phyloP scores from a whole-genome alignment of 2,888 invertebrate genomes.

The Bombylius discolor region DNA sequence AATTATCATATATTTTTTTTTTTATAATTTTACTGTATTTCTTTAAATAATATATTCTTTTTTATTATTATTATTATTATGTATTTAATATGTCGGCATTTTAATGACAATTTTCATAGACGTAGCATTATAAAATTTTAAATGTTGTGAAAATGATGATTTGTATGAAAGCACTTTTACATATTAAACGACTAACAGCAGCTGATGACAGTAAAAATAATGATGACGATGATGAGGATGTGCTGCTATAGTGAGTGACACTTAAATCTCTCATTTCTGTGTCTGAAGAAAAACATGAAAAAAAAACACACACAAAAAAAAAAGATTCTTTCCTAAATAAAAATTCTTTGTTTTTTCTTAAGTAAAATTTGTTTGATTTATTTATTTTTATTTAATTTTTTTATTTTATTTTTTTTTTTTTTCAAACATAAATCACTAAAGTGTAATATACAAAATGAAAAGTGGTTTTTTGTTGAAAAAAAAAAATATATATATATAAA shows the following conservation, averaged over 20 bases:
- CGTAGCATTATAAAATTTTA: constrained; percentile 2
- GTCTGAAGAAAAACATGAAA: constrained; percentile 1
- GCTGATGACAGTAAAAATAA: constrained; percentile 1
- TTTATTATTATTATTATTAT: no score
- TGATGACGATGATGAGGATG: constrained; percentile 5
- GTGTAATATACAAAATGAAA: no score
- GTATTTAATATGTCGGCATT: no score
- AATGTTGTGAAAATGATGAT: constrained; percentile 1
- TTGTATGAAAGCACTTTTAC: constrained; percentile 3
- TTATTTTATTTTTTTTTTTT: no score
- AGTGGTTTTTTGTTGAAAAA: no score
- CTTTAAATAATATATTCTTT: no score
- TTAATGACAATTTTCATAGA: no score
- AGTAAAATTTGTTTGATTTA: neutral
- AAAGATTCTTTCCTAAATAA: neutral
- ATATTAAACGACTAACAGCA: constrained; percentile 2
- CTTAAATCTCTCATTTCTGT: constrained; percentile 14
- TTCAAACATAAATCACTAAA: no score
- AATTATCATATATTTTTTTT: no score
- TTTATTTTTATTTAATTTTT: no score
- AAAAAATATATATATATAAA: no score
- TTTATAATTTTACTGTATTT: no score
- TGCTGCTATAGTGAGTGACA: constrained; percentile 13
- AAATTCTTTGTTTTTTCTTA: neutral
- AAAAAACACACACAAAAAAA: neutral